Conservation (phyloP, 2,888 invertebrate species). For the Nomada fucata region DNA sequence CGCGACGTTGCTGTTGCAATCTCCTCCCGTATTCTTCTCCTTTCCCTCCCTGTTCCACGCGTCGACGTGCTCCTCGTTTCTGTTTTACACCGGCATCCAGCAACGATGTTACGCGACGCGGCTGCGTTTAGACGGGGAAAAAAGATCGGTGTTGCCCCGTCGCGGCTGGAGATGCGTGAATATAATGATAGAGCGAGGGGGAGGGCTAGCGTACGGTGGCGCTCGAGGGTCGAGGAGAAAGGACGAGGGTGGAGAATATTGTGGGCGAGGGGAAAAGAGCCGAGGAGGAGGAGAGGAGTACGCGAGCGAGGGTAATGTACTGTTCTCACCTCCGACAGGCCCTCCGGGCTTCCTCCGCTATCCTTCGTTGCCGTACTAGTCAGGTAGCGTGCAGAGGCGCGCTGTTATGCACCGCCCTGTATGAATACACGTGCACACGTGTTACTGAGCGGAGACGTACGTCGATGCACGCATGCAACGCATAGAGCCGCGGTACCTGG, state of each 20-base stretch:
- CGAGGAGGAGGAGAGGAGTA: slow-evolving; percentile 60
- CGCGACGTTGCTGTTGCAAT: background rate
- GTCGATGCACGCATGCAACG: slow-evolving; percentile 48
- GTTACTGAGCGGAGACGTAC: slow-evolving; percentile 24
- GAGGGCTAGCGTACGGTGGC: slow-evolving; percentile 36
- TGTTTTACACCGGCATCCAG: slow-evolving; percentile 6
- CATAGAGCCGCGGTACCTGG: slow-evolving; percentile 42
- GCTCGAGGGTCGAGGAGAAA: slow-evolving; percentile 51
- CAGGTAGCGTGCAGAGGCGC: slow-evolving; percentile 38
- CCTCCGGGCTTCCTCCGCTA: slow-evolving; percentile 75
- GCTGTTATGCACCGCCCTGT: slow-evolving; percentile 38
- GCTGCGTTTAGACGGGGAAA: slow-evolving; percentile 51
- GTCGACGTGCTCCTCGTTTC: background rate
- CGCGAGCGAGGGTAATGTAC: slow-evolving; percentile 77
- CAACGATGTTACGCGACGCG: slow-evolving; percentile 52
- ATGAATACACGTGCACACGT: slow-evolving; percentile 25
- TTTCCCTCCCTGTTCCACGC: background rate
- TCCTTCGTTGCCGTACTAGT: slow-evolving; percentile 64
- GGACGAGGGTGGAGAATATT: slow-evolving; percentile 59
- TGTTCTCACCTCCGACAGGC: slow-evolving; percentile 79
- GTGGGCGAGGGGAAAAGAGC: slow-evolving; percentile 65
- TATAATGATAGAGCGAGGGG: slow-evolving; percentile 66
- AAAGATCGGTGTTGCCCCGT: slow-evolving; percentile 53
- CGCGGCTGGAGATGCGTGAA: slow-evolving; percentile 65
- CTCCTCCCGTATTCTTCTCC: background rate